Conservation (phyloP, 2,113 vertebrate genomes). For the Corythaeola cristata region DNA sequence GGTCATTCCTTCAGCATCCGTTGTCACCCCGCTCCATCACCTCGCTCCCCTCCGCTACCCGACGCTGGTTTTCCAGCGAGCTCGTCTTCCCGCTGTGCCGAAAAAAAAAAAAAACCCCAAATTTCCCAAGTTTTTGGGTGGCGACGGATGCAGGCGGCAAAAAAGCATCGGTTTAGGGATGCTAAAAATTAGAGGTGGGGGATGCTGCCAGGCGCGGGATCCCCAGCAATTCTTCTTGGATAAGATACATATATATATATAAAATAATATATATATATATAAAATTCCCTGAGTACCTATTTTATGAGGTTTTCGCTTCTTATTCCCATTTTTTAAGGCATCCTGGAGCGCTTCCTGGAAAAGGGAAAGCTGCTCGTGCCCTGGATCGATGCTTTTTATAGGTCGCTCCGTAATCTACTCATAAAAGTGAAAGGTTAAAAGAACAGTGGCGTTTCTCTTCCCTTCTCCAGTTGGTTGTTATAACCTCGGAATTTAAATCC, state of each 20-base stretch:
- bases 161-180: not conserved
- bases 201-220: accelerated
- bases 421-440: not conserved
- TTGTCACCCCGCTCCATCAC: accelerated
- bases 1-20: not conserved
- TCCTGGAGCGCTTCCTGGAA: not conserved
- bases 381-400: not conserved
- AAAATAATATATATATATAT: no score
- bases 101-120: not conserved
- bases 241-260: not conserved
- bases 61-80: accelerated
- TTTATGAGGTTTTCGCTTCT: not conserved
- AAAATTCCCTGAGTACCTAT: not conserved
- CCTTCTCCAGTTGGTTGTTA: not conserved
- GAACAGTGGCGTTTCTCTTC: accelerated
- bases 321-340: accelerated
- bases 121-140: not conserved
- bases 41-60: accelerated
- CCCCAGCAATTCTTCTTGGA: slow-evolving; percentile 32
- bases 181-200: not conserved
- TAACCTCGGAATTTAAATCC: not conserved
- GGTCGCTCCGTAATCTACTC: accelerated
- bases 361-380: not conserved
- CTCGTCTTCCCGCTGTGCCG: accelerated
- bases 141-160: accelerated